A percentile compares a stretch with the other conserved stretches of the same genome.
phyloP scores from a whole-genome alignment of 2,888 invertebrate genomes.

The Fragum sueziense region DNA sequence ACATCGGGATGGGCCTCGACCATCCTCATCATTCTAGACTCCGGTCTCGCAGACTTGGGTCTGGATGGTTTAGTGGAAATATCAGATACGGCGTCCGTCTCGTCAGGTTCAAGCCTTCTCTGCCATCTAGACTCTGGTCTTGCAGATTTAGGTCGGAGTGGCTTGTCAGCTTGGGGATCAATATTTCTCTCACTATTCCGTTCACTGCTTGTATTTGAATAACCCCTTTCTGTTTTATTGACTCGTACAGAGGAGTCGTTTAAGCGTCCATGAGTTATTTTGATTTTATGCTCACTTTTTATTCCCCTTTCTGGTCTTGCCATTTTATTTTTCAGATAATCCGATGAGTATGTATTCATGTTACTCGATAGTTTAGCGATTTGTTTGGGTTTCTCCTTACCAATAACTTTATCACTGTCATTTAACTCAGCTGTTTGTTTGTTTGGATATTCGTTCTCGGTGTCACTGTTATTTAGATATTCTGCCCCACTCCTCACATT shows the following conservation, averaged over 20 bases:
- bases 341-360: neutral
- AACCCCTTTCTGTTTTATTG: neutral
- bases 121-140: slow-evolving; percentile 54
- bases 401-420: neutral
- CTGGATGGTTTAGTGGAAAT: neutral
- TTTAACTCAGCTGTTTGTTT: neutral
- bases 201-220: neutral
- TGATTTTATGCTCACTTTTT: neutral
- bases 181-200: neutral
- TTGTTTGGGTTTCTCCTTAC: neutral
- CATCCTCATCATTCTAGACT: slow-evolving; percentile 33
- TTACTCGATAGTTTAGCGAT: neutral
- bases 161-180: neutral
- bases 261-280: neutral
- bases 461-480: neutral
- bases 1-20: neutral
- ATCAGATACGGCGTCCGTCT: neutral
- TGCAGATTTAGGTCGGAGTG: slow-evolving; percentile 50
- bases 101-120: slow-evolving; percentile 23
- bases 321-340: neutral
- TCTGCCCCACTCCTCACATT: neutral
- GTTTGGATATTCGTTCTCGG: slow-evolving; percentile 7
- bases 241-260: neutral
- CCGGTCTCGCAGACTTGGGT: slow-evolving; percentile 34
- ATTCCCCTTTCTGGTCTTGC: neutral